Conservation (phyloP, 1,140 invertebrate genomes). For the Sipha flava region DNA sequence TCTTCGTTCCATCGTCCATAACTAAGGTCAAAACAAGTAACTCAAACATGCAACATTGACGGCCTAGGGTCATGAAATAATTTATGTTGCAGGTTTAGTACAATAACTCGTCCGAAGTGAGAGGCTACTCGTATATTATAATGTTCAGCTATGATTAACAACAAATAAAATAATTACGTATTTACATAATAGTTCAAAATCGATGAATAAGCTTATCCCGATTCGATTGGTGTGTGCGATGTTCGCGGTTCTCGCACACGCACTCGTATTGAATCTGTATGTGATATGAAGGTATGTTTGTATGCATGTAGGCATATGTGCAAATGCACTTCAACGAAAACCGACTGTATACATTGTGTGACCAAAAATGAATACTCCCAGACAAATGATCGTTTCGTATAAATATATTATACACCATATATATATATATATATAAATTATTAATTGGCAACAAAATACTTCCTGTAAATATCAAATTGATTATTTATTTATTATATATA, state of each 20-base stretch:
- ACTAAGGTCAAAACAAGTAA: too few species aligned
- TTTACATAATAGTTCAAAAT: slow-evolving; percentile 2
- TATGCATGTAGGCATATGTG: background rate
- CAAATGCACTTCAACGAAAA: background rate
- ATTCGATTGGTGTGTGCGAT: background rate
- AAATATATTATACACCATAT: background rate
- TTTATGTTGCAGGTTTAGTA: background rate
- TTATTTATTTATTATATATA: background rate
- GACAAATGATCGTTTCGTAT: background rate
- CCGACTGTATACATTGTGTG: too few species aligned
- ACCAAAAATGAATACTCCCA: background rate
- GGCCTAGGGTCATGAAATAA: too few species aligned
- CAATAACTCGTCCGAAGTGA: background rate
- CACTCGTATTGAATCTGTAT: background rate
- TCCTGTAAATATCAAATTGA: slow-evolving; percentile 18
- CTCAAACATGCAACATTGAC: too few species aligned
- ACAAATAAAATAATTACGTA: slow-evolving; percentile 2
- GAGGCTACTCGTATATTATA: background rate
- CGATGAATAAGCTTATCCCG: background rate
- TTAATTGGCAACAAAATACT: slow-evolving; percentile 11
- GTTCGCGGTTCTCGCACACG: background rate
- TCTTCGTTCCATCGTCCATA: too few species aligned
- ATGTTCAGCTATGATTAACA: background rate
- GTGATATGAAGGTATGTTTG: background rate
- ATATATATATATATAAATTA: background rate